These are phyloP conservation scores for Pantherophis alleghaniensis DNA, from an alignment of 2,797 vertebrate genomes.

Conservation along the genomic window DNA sequence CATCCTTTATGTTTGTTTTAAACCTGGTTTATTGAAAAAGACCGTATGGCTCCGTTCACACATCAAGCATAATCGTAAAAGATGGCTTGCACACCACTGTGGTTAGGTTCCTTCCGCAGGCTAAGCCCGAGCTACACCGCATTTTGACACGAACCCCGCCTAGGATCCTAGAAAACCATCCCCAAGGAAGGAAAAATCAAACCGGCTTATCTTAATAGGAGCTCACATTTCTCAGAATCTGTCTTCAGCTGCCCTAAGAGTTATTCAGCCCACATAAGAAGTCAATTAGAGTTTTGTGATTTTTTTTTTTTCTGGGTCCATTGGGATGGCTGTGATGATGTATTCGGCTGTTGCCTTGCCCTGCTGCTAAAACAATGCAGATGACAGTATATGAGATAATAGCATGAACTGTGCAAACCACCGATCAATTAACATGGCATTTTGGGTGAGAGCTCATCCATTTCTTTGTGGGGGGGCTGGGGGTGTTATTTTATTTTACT, in stretches of 20 bases:
- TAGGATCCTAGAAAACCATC: background rate
- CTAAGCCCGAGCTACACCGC: background rate
- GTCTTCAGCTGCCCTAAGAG: constrained; percentile 55
- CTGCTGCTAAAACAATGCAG: constrained; percentile 54
- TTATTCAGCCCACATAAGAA: constrained; percentile 56
- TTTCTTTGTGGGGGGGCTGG: constrained; percentile 7
- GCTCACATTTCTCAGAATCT: constrained; percentile 26
- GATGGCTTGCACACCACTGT: background rate
- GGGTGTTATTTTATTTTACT: constrained; percentile 15
- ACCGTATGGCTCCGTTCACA: background rate
- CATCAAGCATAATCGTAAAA: background rate
- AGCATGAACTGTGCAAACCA: constrained; percentile 52
- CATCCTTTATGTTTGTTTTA: background rate
- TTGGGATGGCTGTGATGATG: constrained; percentile 57
- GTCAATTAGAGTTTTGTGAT: constrained; percentile 52
- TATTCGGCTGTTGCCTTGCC: constrained; percentile 54
- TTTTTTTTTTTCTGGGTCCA: constrained; percentile 38
- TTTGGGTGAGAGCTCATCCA: constrained; percentile 59
- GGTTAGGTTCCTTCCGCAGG: background rate
- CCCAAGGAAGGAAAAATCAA: background rate
- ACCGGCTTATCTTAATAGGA: background rate
- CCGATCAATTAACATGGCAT: constrained; percentile 58
- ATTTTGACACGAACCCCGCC: background rate
- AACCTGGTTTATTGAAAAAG: background rate
- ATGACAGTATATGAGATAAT: constrained; percentile 72